Evolutionary conservation across 2,888 invertebrate genomes (phyloP), one percentile per base, ranked within the genome.

Genomic region (Caenorhabditis panamensis): DNA sequence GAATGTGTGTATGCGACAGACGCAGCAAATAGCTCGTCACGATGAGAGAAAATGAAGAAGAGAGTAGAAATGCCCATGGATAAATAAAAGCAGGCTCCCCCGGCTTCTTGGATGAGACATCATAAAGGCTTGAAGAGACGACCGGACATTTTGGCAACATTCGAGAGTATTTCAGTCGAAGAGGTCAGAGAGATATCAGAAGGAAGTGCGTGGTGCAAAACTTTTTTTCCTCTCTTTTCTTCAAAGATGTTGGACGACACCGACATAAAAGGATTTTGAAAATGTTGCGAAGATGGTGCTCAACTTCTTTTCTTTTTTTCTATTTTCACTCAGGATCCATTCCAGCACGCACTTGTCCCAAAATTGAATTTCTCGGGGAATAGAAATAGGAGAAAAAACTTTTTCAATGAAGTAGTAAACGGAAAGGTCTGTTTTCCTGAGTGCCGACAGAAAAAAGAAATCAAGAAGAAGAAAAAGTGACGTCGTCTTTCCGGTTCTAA

Each of bases 121-220:
- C 68, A 68, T 58, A 62, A 63, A 49, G 58, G 56, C 37, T 11
- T 37, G 22, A 26, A 44, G 75, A 68, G 61, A 67, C 36, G 36
- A 51, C 56, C 26, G 54, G 56, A 8, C 62, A 68, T 76, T 76
- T 77, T 78, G 78, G 78, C 78, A 78, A 78, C 71, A 78, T 69
- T 76, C 44, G 62, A 68, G 63, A 63, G 67, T 62, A 56, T 76
- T 68, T 51, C 62, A 68, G 62, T n/a, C 56, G 37, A 54, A 68
- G 76, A 76, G 76, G 61, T 67, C 75, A 37, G 64, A 56, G 26
- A 67, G 62, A 76, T 37, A 68, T 62, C 68, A 68, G 76, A 61
- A 76, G 61, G 68, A 76, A 76, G 61, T 75, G 75, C 67, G 75
- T 54, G 59, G 61, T 61, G 75, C 67, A 61, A 58, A 59, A 66